Evolutionary conservation across 2,113 vertebrate species (phyloP).

Genomic region (Gymnocephalus cernua): DNA sequence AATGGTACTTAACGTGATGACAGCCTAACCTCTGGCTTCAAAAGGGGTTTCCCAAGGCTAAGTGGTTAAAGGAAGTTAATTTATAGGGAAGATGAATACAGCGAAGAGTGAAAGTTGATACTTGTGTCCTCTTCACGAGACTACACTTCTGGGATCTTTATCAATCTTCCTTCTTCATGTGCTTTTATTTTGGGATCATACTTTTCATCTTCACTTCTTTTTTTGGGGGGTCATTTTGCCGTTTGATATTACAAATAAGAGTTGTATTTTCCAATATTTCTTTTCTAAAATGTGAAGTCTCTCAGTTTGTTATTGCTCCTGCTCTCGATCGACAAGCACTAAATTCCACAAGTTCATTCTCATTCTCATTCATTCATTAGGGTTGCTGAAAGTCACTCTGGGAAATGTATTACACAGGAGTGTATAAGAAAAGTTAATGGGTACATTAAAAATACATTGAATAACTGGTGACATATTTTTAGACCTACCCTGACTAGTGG

Average conservation of each 20-base stretch:
- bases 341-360: not conserved
- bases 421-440: too few species aligned
- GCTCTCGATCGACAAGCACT: not conserved
- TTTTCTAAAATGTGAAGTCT: not conserved
- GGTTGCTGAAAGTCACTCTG: not conserved
- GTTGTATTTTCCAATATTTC: not conserved
- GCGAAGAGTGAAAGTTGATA: not conserved
- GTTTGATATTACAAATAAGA: not conserved
- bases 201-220: too few species aligned
- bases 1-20: constrained; percentile 19
- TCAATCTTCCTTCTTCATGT: not conserved
- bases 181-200: not conserved
- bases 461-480: not conserved
- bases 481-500: constrained; percentile 93
- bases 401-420: not conserved
- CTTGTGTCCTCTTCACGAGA: not conserved
- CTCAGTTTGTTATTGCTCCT: not conserved
- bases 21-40: constrained; percentile 6
- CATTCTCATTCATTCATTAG: not conserved
- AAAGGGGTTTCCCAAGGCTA: constrained; percentile 17
- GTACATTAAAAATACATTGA: not conserved
- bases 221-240: not conserved
- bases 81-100: constrained; percentile 34
- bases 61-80: constrained; percentile 19
- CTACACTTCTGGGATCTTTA: not conserved